phyloP scores from a whole-genome alignment of 2,797 vertebrate species.

The Spinus pinus region DNA sequence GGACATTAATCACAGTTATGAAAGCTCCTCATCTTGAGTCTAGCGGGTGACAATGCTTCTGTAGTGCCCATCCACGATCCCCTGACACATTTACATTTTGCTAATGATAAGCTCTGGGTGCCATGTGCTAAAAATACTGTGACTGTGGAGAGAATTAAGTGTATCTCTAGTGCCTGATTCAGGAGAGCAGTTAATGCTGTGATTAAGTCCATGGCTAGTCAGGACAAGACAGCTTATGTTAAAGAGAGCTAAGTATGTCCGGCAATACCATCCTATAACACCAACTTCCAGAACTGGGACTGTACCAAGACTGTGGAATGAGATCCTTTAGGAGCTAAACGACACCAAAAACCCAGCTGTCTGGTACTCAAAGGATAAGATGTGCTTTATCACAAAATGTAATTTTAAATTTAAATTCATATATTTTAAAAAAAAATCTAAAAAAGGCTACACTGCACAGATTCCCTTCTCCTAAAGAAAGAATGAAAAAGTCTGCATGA shows the following conservation, averaged over 20 bases:
- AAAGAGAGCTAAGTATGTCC: conserved; percentile 44
- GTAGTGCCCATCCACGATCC: not conserved
- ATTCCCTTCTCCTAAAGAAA: not conserved
- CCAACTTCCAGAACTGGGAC: not conserved
- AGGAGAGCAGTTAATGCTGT: conserved; percentile 37
- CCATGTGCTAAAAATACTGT: conserved; percentile 25
- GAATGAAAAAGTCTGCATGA: not conserved
- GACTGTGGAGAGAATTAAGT: conserved; percentile 33
- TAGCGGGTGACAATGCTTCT: not conserved
- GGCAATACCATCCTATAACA: not conserved
- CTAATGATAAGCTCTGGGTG: not conserved
- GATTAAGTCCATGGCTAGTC: conserved; percentile 54
- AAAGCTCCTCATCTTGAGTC: not conserved
- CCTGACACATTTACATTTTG: not conserved
- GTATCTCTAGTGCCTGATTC: conserved; percentile 32
- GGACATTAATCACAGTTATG: not conserved
- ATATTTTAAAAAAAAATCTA: not conserved
- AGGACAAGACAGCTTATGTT: conserved; percentile 45
- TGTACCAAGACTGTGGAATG: not conserved
- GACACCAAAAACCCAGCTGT: not conserved
- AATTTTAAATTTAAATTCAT: not conserved
- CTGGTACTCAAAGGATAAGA: not conserved
- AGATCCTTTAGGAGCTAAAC: not conserved
- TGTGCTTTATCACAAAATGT: not conserved
- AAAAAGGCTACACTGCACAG: not conserved